These are phyloP conservation scores for Sakesphorus luctuosus DNA, from an alignment of 2,113 vertebrate genomes.

Conservation along the genomic window DNA sequence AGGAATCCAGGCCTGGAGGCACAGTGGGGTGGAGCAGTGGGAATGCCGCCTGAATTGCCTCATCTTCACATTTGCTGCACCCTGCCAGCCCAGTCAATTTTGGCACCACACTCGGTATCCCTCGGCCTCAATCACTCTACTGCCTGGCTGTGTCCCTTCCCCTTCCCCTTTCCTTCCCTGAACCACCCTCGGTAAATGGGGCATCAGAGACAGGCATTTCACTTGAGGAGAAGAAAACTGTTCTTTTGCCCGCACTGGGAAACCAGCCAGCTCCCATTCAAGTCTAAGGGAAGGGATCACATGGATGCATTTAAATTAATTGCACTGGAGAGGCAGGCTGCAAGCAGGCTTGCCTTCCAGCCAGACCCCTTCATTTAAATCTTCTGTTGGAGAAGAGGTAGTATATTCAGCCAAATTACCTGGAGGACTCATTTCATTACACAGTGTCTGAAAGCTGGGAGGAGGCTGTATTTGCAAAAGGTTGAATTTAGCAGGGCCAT, in stretches of 20 bases:
- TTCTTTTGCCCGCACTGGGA: neutral
- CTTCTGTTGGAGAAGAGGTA: neutral
- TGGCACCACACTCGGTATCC: accelerated
- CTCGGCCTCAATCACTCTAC: neutral
- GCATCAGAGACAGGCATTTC: neutral
- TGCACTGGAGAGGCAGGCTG: neutral
- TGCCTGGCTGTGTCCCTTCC: neutral
- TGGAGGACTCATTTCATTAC: neutral
- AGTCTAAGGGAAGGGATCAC: neutral
- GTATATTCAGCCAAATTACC: neutral
- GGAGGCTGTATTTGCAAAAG: neutral
- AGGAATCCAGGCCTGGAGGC: neutral
- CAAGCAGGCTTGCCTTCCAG: neutral
- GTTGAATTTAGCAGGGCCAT: neutral
- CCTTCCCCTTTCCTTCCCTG: neutral
- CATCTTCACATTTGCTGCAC: neutral
- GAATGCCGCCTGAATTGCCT: accelerated
- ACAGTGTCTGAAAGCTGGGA: neutral
- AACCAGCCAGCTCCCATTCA: neutral
- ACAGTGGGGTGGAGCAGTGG: neutral
- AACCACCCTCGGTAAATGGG: accelerated
- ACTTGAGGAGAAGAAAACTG: neutral
- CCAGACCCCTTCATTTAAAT: neutral
- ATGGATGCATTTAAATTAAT: neutral
- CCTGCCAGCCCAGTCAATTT: neutral